Evolutionary conservation across 2,797 vertebrate genomes (phyloP).

Genomic region (Coendou prehensilis): DNA sequence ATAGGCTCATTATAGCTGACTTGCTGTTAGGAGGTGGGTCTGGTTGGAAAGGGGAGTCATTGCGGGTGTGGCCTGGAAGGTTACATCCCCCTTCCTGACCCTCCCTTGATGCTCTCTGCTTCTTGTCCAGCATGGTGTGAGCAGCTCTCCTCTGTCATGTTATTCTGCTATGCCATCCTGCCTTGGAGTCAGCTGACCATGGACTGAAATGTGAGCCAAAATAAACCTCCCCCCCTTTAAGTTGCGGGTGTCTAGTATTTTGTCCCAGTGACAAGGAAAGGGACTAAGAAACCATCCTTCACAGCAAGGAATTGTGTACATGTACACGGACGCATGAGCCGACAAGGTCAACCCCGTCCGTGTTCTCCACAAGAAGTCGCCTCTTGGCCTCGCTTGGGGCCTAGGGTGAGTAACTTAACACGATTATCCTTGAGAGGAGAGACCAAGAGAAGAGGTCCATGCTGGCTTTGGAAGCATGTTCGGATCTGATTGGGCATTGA

Average conservation of each 20-base stretch:
- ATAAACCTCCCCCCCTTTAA: background rate
- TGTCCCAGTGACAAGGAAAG: background rate
- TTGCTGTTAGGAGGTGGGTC: background rate
- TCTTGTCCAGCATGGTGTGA: background rate
- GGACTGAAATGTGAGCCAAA: background rate
- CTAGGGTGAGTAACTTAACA: background rate
- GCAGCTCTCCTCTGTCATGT: background rate
- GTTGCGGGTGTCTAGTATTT: background rate
- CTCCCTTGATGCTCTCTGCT: background rate
- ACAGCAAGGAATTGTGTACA: background rate
- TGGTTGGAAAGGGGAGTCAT: background rate
- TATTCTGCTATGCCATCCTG: background rate
- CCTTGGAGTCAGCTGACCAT: background rate
- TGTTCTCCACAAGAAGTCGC: background rate
- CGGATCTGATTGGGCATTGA: background rate
- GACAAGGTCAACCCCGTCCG: background rate
- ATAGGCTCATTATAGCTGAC: background rate
- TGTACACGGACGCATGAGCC: background rate
- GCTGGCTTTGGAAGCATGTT: background rate
- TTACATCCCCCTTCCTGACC: background rate
- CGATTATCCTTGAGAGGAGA: background rate
- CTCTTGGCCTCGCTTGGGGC: background rate
- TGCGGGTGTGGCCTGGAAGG: background rate
- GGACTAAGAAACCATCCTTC: background rate
- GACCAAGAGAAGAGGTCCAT: background rate